Base-by-base conservation (phyloP, 35 echinoderm and acorn worm genomes). In the Ophioderma brevispina region DNA sequence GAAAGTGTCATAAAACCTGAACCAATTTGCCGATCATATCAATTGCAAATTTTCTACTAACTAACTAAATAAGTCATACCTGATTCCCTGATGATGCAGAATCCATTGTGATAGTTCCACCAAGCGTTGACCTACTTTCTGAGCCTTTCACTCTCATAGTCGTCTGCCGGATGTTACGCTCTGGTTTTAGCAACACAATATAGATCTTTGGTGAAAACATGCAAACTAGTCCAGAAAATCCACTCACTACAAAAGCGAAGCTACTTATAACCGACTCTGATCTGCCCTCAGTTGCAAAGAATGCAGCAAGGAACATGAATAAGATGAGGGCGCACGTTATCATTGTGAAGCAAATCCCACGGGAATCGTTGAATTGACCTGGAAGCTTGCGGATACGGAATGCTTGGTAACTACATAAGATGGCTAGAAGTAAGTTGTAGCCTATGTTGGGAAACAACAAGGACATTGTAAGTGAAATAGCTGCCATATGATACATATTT, bases 341-440 rank as follows among this genome's bases (percentile, higher is more conserved):
- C 75, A 98, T 98, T 0, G 96, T 86, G 84, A 98, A 98, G 70
- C 91, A 98, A 31, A 98, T 98, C 43, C 89, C 87, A 35, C 81
- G 88, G 6, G 96, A 98, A 79, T 98, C 96, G 81, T 98, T 98
- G 82, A 98, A 98, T 83, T 95, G 96, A 31, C 96, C 96, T 0
- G 96, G 96, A 31, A 98, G 90, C 59, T 98, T 95, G 0, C 96
- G 89, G n/a, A 90, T 98, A n/a, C 96, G 82, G 82, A 98, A 98
- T 55, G 96, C 96, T 50, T 92, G 90, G 87, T 95, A 98, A 40
- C 86, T 86, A 82, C 96, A 98, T 13, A 92, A 79, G 52, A 95
- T 85, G 13, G 93, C 96, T 0, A 98, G 87, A 0, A 92, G 36
- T 28, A 94, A 79, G 43, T 92, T 95, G 77, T 95, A 98, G 36